Percentiles rank a stretch among this genome's conserved stretches.
These are phyloP conservation scores for Pterobdella sp. DNA, from an alignment of 2,888 invertebrate species.

Conservation along the genomic window DNA sequence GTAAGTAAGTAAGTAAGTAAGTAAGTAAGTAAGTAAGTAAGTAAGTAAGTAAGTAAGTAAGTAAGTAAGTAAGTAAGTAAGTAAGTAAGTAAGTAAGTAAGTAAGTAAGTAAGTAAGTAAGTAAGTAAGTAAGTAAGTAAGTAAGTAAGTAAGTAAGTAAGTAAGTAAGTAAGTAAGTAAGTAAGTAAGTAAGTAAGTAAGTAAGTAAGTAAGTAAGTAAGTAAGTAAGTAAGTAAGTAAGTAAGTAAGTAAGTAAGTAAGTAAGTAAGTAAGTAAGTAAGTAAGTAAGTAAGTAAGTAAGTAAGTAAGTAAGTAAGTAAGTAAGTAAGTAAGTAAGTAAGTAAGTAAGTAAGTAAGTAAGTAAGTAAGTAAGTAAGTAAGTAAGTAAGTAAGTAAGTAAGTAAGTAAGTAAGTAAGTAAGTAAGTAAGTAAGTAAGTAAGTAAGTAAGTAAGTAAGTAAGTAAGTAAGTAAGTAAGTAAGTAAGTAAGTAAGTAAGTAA, in stretches of 20 bases:
- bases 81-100: too few relatives aligned
- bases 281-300: conserved; percentile 19
- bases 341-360: conserved; percentile 25
- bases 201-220: conserved; percentile 18
- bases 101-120: too few relatives aligned
- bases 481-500: conserved; percentile 23
- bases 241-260: conserved; percentile 15
- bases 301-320: conserved; percentile 15
- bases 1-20: background rate
- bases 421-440: conserved; percentile 25
- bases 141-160: too few relatives aligned
- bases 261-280: conserved; percentile 21
- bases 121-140: too few relatives aligned
- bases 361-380: conserved; percentile 21
- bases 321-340: conserved; percentile 25
- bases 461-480: conserved; percentile 27
- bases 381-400: conserved; percentile 25
- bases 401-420: conserved; percentile 26
- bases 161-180: too few relatives aligned
- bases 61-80: too few relatives aligned
- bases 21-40: background rate
- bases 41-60: too few relatives aligned
- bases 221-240: conserved; percentile 14
- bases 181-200: too few relatives aligned
- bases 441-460: conserved; percentile 25